Base-by-base conservation (phyloP, 2,797 vertebrate species). In the Danio kyathit region DNA sequence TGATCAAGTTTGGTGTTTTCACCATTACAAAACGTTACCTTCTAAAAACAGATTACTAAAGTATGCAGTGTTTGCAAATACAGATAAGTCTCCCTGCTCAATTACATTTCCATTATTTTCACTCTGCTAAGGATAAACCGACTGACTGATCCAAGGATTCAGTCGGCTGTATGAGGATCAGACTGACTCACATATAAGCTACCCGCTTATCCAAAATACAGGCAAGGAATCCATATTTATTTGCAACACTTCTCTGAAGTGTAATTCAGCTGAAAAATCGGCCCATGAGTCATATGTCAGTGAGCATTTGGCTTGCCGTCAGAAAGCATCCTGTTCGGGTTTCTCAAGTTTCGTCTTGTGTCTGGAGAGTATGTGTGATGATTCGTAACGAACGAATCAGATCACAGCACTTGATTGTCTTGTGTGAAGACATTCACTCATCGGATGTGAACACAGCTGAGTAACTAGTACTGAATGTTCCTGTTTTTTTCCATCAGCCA, bases 221-320 rank as follows among this genome's bases (percentile, higher is more conserved):
- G 69, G 70, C 70, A 73, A n/a, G 59, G 51, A 74, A 74, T 80
- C 60, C 70, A 74, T 76, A 72, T 86, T 83, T 75, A 83, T 88
- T 79, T 10, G 81, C 73, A 80, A 78, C 74, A 73, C 70, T 70
- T 66, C 19, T 78, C 49, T 79, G 21, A 84, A 80, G 84, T 83
- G 61, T 71, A 86, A 85, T 82, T 82, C 64, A 80, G 72, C 69
- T 71, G 67, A 67, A 84, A 83, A 86, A 87, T 87, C 69, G 79
- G 67, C 40, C 64, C 46, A 78, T 81, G 76, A 84, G 64, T 87
- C 78, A 79, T 82, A 86, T 85, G 85, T 82, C 81, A 81, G 43
- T 83, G 69, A 88, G 79, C 69, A 73, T 80, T 74, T 65, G 79
- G 49, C 69, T 56, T 80, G 17, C 41, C 21, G 29, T 66, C 54